A percentile compares a stretch with the other conserved stretches of the same genome.
Evolutionary conservation across 64 coral and sea anemone species (phyloP).

Genomic region (Pocillopora damicornis): DNA sequence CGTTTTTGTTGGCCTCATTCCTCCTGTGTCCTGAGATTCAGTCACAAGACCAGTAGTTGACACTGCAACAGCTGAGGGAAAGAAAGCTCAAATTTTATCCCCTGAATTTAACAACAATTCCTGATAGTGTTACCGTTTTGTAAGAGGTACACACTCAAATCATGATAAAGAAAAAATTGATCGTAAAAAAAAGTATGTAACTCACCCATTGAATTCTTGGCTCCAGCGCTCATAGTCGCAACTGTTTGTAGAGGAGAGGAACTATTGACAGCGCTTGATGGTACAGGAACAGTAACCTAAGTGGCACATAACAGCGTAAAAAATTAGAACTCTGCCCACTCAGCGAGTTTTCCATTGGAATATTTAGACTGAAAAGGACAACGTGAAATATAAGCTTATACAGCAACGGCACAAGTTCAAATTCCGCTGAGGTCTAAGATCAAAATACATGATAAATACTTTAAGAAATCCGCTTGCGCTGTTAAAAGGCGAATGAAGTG

Average conservation of each 20-base stretch:
- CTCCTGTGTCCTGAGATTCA: conserved; percentile 33
- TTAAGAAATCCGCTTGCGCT: no score
- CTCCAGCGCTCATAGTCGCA: conserved; percentile 3
- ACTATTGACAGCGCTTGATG: conserved; percentile 1
- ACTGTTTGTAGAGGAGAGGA: conserved; percentile 11
- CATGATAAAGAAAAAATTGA: no score
- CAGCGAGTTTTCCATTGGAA: no score
- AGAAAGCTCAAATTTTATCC: neutral
- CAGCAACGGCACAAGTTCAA: no score
- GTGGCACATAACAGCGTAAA: neutral
- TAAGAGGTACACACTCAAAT: no score
- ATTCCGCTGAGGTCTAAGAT: no score
- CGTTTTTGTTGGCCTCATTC: conserved; percentile 23
- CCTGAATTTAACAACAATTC: no score
- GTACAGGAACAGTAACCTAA: conserved; percentile 12
- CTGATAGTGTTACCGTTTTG: no score
- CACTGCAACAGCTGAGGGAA: neutral
- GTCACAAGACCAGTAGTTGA: conserved; percentile 14
- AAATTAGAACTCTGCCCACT: neutral
- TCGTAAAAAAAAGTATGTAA: neutral
- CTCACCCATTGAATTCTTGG: conserved; percentile 5
- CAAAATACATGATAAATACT: no score
- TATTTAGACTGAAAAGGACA: no score
- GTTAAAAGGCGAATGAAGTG: no score
- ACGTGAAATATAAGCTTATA: no score